Base-by-base conservation (phyloP, 2,113 vertebrate species). In the Cyprinodon tularosa region DNA sequence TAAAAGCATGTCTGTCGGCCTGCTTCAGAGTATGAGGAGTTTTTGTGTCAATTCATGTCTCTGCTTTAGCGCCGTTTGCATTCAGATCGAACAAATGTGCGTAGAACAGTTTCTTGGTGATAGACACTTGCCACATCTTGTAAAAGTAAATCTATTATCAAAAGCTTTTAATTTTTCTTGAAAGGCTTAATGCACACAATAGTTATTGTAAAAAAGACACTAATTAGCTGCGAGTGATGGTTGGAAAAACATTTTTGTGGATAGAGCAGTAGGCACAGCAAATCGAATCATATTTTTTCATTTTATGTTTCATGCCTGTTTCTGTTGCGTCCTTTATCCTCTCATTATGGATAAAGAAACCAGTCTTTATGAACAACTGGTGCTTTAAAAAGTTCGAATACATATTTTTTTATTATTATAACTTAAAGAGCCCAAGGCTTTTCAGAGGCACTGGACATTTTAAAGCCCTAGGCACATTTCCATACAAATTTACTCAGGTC, bases 1-100 rank as follows among this genome's bases (percentile, higher is more conserved):
- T 71, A 50, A 29, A 63, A 84, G 69, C 74, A 66, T 37, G 83
- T 81, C 83, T 83, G 84, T 71, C 78, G 40, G 42, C 37, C 71
- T 48, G n/a, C 53, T 7, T 12, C 4, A 12, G 17, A 82, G 61
- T 71, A 57, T 53, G 3, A 53, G 36, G 29, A 40, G 40, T 65
- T 50, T 68, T 68, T 22, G 62, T 62, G 62, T 68, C 14, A 12
- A 40, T 38, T 71, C 66, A 44, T 39, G n/a, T 12, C 38, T 37
- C 47, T 45, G 68, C 53, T 68, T 75, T 60, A 13, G 60, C 59
- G 20, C 2, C 39, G 36, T 79, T 64, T 42, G 10, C 45, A 29
- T 68, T 4, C 37, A 59, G 20, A 38, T 64, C 62, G 2, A 39
- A 64, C 6, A 7, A 11, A 20, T 57, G 7, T 17, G 0, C 10